A percentile compares a stretch with the other conserved stretches of the same genome.
phyloP scores from a whole-genome alignment of 2,888 invertebrate genomes.

The Cacoxenus indagator region DNA sequence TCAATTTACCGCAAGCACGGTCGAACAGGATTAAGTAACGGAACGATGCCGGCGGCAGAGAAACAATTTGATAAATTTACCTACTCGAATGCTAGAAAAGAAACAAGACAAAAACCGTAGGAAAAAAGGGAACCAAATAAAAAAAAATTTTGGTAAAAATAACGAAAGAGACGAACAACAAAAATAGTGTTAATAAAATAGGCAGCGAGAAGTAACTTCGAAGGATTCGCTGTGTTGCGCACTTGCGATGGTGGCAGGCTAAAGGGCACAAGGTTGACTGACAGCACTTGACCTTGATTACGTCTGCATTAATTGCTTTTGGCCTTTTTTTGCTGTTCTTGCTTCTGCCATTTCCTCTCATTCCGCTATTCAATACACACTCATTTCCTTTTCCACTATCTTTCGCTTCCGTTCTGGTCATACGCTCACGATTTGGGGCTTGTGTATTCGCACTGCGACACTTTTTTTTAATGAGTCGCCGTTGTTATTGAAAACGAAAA shows the following conservation, averaged over 20 bases:
- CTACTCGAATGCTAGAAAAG: background rate
- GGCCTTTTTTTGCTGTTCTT: slow-evolving; percentile 19
- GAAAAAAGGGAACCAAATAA: background rate
- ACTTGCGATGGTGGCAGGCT: too few relatives aligned
- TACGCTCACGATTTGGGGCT: too few relatives aligned
- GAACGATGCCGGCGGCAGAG: slow-evolving; percentile 43
- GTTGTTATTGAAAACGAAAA: too few relatives aligned
- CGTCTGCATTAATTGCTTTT: slow-evolving; percentile 55
- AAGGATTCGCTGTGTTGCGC: slow-evolving; percentile 15
- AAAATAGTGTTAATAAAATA: background rate
- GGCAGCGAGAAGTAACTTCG: slow-evolving; percentile 1
- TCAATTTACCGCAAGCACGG: background rate
- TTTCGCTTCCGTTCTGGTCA: too few relatives aligned
- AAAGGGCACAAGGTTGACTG: slow-evolving; percentile 42
- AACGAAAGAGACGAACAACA: slow-evolving; percentile 1
- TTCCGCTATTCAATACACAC: background rate
- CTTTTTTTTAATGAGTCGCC: too few relatives aligned
- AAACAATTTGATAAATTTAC: slow-evolving; percentile 44
- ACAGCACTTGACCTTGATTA: slow-evolving; percentile 60
- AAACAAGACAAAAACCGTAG: slow-evolving; percentile 30
- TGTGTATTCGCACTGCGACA: slow-evolving; percentile 1
- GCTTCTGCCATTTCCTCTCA: background rate
- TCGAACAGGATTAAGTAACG: background rate
- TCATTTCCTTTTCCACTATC: background rate
- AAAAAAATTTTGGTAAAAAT: slow-evolving; percentile 7